These are phyloP conservation scores for Branchinecta sandiegonensis DNA, from an alignment of 2,888 invertebrate genomes.

Conservation along the genomic window DNA sequence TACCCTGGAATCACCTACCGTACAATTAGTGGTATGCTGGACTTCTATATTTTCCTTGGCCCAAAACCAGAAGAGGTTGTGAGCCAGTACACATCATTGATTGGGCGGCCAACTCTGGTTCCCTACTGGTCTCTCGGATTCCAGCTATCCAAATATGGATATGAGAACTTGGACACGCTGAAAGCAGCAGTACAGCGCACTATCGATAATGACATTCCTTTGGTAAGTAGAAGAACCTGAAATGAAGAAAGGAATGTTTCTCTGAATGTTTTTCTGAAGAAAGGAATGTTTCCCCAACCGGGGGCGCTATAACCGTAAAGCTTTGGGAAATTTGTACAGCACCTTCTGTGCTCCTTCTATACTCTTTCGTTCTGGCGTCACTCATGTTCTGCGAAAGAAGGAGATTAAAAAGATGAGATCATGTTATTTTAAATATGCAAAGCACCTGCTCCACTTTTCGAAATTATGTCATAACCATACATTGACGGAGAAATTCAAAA, in stretches of 20 bases:
- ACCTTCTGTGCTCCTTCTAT: too few relatives aligned
- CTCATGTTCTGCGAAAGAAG: too few relatives aligned
- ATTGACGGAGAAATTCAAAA: too few relatives aligned
- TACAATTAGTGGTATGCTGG: constrained; percentile 35
- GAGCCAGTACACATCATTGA: constrained; percentile 31
- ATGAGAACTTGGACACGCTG: constrained; percentile 28
- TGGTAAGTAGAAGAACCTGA: constrained; percentile 20
- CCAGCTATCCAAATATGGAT: constrained; percentile 35
- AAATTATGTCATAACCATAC: too few relatives aligned
- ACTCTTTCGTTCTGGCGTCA: too few relatives aligned
- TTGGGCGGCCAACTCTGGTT: constrained; percentile 36
- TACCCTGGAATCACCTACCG: constrained; percentile 38
- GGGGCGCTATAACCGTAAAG: too few relatives aligned
- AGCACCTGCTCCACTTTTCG: too few relatives aligned
- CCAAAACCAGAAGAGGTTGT: constrained; percentile 33
- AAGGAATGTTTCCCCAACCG: too few relatives aligned
- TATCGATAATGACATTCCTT: constrained; percentile 30
- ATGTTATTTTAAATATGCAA: too few relatives aligned
- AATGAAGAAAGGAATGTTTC: too few relatives aligned
- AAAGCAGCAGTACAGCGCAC: constrained; percentile 29
- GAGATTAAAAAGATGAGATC: too few relatives aligned
- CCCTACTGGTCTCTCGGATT: constrained; percentile 40
- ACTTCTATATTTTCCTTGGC: constrained; percentile 34
- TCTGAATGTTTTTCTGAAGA: neutral
- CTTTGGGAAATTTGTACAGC: too few relatives aligned